Base-by-base conservation (phyloP, 1,140 invertebrate genomes). In the Drosophila simulans region DNA sequence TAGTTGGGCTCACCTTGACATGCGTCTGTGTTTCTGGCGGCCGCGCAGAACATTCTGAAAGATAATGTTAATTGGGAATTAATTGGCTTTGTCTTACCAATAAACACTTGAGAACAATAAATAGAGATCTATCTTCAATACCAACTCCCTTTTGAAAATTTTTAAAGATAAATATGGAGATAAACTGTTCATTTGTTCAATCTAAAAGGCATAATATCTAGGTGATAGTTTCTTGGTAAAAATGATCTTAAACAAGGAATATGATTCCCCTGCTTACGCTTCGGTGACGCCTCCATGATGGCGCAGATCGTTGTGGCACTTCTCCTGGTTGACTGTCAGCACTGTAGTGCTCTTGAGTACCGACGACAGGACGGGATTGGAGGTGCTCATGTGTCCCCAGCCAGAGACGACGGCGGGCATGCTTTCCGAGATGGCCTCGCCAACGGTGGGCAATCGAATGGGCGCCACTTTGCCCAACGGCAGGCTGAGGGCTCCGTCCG, bases 1-100 rank as follows among this genome's bases (percentile, higher is more conserved):
- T 34, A 15, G 17, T 34, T 15, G 15, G 15, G 59, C 80, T 85
- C 39, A 85, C 92, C 91, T 74, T 92, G 81, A 57, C 92, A 92
- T 5, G 92, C 89, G 71, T 92, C 92, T 37, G 80, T 88, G 45
- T 82, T 80, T 51, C 93, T 64, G 7, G 80, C 90, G n/a, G 83
- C 93, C 2, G 93, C 94, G 81, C 93, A 94, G 20, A 94, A 91
- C 93, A 94, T 93, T 51, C 93, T 92, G 59, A 37, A 66, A 57
- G 25, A 39, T 37, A 31, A 10, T 12, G 20, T 11, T 35, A 4
- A 31, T 35, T 13, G 7, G 31, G 31, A 10, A 31, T 31, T 31
- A 31, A 31, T 31, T 31, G 31, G 31, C 31, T 31, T 31, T 31
- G 31, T 8, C 31, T 31, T 31, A 31, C 31, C 31, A 31, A 31